Base-by-base conservation (phyloP, 2,888 invertebrate species). In the Panzeria rudis region DNA sequence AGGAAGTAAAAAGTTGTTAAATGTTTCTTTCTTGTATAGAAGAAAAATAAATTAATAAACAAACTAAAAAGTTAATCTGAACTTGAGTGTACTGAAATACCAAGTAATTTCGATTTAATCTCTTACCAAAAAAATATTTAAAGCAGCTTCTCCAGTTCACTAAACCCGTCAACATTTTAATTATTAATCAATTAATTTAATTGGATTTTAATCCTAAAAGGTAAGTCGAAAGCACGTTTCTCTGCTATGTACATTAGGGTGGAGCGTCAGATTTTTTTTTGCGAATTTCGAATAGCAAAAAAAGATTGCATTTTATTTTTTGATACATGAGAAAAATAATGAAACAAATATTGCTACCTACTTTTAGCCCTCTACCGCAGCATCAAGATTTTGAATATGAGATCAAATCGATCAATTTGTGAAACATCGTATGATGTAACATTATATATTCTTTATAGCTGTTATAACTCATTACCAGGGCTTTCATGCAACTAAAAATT, bases 171-270 rank as follows among this genome's bases (percentile, higher is more conserved):
- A n/a, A 29, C 56, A 35, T 8, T 20, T 25, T 72, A 64, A 56
- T 77, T 72, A 83, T 61, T 78, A 44, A 68, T 72, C 72, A 78
- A 77, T 66, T 77, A 72, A 59, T 83, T 13, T 68, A 68, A 61
- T 41, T 64, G 72, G 73, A 78, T 59, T 83, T 13, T 68, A 73
- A 61, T 41, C 5, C 32, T 20, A 54, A 38, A 73, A 83, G 83
- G 83, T 83, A 44, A 83, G 83, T 78, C 61, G 15, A 23, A 61
- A 73, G 44, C 47, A 73, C 52, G 66, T 25, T 15, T 25, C 15
- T 6, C 9, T 47, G 0, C 5, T 29, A 5, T 5, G 2, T 29
- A 29, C 5, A 29, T 4, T 29, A 29, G 29, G n/a, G n/a, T n/a
- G n/a, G n/a, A n/a, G n/a, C n/a, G n/a, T n/a, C n/a, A n/a, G n/a